Percentiles rank a stretch among this genome's conserved stretches.
phyloP scores from a whole-genome alignment of 1,140 invertebrate species.

The Liolophura sinensis region DNA sequence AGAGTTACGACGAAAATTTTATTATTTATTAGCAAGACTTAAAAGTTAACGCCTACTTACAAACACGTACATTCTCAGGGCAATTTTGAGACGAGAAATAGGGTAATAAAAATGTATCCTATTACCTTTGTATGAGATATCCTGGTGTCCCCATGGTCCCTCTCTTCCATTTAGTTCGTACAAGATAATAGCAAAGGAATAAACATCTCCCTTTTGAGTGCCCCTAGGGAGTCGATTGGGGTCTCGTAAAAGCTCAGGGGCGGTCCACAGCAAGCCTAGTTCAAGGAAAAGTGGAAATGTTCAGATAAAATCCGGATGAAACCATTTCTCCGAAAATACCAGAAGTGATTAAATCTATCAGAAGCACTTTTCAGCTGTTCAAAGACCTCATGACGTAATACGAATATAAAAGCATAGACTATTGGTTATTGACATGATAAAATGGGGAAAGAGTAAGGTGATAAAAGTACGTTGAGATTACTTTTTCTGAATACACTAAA shows the following conservation, averaged over 20 bases:
- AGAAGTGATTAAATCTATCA: not conserved
- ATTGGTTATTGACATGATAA: not conserved
- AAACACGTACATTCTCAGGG: not conserved
- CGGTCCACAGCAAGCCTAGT: conserved; percentile 76
- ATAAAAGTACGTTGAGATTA: no score
- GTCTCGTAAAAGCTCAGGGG: conserved; percentile 81
- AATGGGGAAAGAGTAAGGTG: not conserved
- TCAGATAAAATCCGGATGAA: not conserved
- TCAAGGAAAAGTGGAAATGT: not conserved
- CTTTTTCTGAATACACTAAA: no score
- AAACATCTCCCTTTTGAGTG: conserved; percentile 91
- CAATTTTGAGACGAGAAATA: not conserved
- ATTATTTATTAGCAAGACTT: not conserved
- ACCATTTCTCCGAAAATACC: not conserved
- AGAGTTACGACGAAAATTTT: not conserved
- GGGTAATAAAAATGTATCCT: not conserved
- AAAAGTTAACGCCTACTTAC: not conserved
- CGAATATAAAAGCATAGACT: not conserved
- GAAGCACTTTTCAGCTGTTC: not conserved
- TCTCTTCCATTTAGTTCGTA: conserved; percentile 47
- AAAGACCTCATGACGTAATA: not conserved
- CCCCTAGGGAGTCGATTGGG: conserved; percentile 58
- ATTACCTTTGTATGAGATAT: conserved; percentile 38
- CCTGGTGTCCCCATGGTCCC: conserved; percentile 49
- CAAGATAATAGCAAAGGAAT: conserved; percentile 94